A percentile compares a stretch with the other conserved stretches of the same genome.
phyloP scores from a whole-genome alignment of 1,140 invertebrate species.

The Lerema accius region DNA sequence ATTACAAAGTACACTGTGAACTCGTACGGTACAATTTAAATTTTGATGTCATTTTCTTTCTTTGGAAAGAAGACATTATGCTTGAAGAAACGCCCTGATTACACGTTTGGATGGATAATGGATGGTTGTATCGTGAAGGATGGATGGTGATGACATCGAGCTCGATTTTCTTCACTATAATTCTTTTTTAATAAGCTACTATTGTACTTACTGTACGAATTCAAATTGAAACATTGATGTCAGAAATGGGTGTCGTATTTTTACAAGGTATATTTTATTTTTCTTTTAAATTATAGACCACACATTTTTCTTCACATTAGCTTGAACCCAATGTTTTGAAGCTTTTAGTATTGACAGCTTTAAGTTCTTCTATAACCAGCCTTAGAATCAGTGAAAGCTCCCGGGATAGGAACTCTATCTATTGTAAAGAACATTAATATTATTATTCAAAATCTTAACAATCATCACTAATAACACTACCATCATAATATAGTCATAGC shows the following conservation, averaged over 20 bases:
- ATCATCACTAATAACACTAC: too few relatives aligned
- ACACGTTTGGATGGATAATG: background rate
- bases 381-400: too few relatives aligned
- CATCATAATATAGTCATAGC: too few relatives aligned
- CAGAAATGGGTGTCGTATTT: background rate
- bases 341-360: too few relatives aligned
- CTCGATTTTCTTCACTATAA: background rate
- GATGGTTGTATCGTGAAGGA: background rate
- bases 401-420: too few relatives aligned
- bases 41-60: background rate
- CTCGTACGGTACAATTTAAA: background rate
- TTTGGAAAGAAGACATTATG: slow-evolving; percentile 1
- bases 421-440: too few relatives aligned
- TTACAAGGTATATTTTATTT: too few relatives aligned
- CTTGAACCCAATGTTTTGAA: too few relatives aligned
- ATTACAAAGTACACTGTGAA: background rate
- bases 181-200: background rate
- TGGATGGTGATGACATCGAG: background rate
- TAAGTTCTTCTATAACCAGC: too few relatives aligned
- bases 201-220: background rate
- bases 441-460: too few relatives aligned
- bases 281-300: too few relatives aligned
- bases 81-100: background rate
- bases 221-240: background rate
- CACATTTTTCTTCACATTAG: too few relatives aligned